Conservation (phyloP, 2,888 invertebrate genomes). For the Drosophila kambysellisi region DNA sequence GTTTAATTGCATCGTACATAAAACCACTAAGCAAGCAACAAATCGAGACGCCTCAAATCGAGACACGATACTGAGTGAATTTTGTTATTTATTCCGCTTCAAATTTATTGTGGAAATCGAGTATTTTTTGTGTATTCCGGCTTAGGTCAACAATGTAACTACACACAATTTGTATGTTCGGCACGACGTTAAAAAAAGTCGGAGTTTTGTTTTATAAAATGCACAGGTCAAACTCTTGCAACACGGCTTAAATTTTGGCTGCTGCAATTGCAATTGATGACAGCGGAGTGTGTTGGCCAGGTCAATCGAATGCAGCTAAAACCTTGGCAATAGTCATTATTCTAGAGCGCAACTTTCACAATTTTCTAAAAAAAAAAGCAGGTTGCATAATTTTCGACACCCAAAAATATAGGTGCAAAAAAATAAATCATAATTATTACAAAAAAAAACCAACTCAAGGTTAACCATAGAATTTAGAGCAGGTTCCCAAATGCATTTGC, state of each 20-base stretch:
- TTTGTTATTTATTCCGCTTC: background rate
- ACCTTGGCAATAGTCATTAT: slow-evolving; percentile 44
- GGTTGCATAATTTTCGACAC: slow-evolving; percentile 57
- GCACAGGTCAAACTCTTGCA: slow-evolving; percentile 51
- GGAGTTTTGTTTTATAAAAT: slow-evolving; percentile 3
- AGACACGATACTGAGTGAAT: background rate
- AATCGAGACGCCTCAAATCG: background rate
- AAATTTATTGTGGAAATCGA: background rate
- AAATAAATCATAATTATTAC: slow-evolving; percentile 69
- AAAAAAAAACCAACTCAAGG: slow-evolving; percentile 59
- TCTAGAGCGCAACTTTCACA: slow-evolving; percentile 50
- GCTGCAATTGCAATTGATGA: slow-evolving; percentile 16
- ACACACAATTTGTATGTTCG: background rate
- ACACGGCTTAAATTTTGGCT: slow-evolving; percentile 23
- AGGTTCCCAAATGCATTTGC: slow-evolving; percentile 47
- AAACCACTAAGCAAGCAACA: slow-evolving; percentile 4
- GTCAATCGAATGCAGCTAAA: slow-evolving; percentile 32
- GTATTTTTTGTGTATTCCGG: background rate
- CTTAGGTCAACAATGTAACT: background rate
- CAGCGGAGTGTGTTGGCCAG: slow-evolving; percentile 14
- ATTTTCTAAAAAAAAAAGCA: slow-evolving; percentile 42
- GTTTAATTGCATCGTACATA: slow-evolving; percentile 29
- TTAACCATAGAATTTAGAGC: slow-evolving; percentile 28
- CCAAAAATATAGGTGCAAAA: slow-evolving; percentile 32
- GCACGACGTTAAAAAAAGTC: background rate